Conservation (phyloP, 2,797 vertebrate species). For the Dallia pectoralis region DNA sequence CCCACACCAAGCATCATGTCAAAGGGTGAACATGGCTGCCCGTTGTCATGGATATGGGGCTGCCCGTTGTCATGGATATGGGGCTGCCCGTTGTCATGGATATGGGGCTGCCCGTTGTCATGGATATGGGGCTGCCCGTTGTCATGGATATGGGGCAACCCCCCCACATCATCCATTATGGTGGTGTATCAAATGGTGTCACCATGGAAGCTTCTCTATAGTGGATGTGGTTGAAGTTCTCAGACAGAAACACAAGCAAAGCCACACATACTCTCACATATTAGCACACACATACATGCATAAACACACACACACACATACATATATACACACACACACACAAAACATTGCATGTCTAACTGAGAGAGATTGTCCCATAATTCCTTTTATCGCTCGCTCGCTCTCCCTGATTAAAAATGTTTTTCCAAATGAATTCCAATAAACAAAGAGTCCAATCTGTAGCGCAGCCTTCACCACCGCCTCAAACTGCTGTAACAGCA, state of each 20-base stretch:
- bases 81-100: too few species aligned
- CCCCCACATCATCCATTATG: neutral
- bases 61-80: too few species aligned
- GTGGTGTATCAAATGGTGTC: neutral
- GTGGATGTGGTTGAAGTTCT: neutral
- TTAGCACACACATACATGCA: neutral
- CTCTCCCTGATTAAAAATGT: constrained; percentile 22
- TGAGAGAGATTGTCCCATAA: neutral
- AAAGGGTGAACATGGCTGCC: too few species aligned
- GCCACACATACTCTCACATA: too few species aligned
- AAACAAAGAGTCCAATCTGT: constrained; percentile 21
- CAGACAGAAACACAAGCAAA: neutral
- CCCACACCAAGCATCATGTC: neutral
- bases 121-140: too few species aligned
- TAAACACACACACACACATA: constrained; percentile 6
- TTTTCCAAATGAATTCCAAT: constrained; percentile 26
- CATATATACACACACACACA: constrained; percentile 1
- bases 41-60: too few species aligned
- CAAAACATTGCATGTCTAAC: constrained; percentile 1
- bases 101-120: too few species aligned
- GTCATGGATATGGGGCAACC: neutral
- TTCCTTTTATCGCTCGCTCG: neutral
- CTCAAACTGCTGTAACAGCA: constrained; percentile 11
- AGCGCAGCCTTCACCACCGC: neutral
- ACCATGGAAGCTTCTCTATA: neutral